Evolutionary conservation across 64 coral and sea anemone species (phyloP).

Genomic region (Pocillopora damicornis): DNA sequence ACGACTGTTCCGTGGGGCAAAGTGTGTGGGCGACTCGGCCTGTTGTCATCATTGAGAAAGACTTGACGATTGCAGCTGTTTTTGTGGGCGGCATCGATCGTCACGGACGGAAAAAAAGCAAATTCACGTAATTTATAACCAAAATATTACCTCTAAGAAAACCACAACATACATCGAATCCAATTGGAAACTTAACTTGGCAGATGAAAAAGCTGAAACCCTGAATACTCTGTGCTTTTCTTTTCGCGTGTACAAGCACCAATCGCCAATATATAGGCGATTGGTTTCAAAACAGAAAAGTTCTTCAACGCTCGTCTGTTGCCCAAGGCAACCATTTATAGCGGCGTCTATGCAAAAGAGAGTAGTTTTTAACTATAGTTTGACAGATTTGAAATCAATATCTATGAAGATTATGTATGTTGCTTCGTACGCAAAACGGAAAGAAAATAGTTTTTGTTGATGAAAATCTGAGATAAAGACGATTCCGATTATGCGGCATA

Average conservation of each 20-base stretch:
- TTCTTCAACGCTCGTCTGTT: neutral
- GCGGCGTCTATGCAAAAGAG: neutral
- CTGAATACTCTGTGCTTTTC: neutral
- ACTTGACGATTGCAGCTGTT: slow-evolving; percentile 21
- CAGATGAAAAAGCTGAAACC: neutral
- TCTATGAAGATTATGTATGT: neutral
- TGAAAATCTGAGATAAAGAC: neutral
- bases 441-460: neutral
- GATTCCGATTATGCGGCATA: neutral
- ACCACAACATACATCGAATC: slow-evolving; percentile 9
- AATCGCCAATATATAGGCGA: neutral
- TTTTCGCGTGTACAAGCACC: neutral
- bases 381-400: neutral
- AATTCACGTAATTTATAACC: neutral
- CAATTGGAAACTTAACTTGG: too few relatives aligned
- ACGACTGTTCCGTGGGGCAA: neutral
- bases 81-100: slow-evolving; percentile 5
- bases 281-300: neutral
- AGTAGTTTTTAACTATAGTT: neutral
- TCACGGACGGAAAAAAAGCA: neutral
- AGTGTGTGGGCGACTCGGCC: neutral
- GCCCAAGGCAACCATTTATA: slow-evolving; percentile 23
- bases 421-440: neutral
- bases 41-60: slow-evolving; percentile 9
- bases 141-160: neutral